Evolutionary conservation across 2,888 invertebrate species (phyloP).

Genomic region (Cantharis rustica): DNA sequence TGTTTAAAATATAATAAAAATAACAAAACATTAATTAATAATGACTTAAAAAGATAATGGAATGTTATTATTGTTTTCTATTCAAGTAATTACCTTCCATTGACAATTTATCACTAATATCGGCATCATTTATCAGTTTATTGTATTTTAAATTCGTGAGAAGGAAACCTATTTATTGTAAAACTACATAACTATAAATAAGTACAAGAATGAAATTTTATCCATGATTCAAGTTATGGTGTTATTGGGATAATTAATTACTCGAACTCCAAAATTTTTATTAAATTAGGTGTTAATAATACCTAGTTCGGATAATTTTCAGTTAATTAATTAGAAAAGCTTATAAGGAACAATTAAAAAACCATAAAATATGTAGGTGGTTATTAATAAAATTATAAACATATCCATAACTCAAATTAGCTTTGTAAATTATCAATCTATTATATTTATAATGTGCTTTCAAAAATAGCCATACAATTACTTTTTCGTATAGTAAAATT

Average conservation of each 20-base stretch:
- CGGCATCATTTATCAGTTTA: neutral
- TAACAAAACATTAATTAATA: neutral
- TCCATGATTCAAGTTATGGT: neutral
- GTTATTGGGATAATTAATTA: neutral
- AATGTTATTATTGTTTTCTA: neutral
- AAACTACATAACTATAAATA: neutral
- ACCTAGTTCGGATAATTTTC: neutral
- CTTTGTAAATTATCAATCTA: neutral
- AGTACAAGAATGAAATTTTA: too few species aligned
- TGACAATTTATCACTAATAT: neutral
- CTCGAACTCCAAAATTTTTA: neutral
- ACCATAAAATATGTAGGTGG: neutral
- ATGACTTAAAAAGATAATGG: neutral
- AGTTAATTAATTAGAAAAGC: neutral
- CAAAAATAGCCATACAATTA: neutral
- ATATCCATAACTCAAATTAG: neutral
- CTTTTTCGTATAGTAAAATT: neutral
- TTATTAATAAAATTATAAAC: neutral
- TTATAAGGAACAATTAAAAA: neutral
- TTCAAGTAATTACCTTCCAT: neutral
- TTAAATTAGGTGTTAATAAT: neutral
- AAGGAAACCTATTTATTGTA: neutral
- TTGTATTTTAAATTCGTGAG: neutral
- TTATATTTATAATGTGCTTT: neutral
- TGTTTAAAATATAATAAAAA: too few species aligned